A percentile compares a stretch with the other conserved stretches of the same genome.
Conservation (phyloP, 2,113 vertebrate species). For the Cololabis saira region DNA sequence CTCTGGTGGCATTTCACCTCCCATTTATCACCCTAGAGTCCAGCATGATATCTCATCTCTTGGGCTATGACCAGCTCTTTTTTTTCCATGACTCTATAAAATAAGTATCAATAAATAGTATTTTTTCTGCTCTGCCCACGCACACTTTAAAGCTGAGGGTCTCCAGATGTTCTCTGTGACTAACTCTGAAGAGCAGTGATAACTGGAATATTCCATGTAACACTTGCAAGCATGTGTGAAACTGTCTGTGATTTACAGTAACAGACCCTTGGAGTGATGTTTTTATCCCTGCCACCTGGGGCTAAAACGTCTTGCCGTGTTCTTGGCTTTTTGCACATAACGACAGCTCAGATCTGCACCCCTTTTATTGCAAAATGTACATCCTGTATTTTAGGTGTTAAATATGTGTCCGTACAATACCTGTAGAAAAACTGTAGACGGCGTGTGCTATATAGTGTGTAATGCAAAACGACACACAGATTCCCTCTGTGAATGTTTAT, state of each 20-base stretch:
- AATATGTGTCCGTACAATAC: constrained; percentile 8
- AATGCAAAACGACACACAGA: not conserved
- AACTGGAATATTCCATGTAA: constrained; percentile 62
- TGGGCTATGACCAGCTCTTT: constrained; percentile 23
- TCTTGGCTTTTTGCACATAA: constrained; percentile 11
- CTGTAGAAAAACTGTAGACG: not conserved
- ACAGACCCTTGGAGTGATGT: constrained; percentile 55
- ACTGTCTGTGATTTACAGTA: constrained; percentile 54
- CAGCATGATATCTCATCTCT: constrained; percentile 47
- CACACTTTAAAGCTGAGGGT: constrained; percentile 60
- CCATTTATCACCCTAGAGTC: constrained; percentile 43
- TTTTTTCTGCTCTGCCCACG: constrained; percentile 51
- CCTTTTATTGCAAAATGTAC: not conserved
- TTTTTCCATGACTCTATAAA: constrained; percentile 41
- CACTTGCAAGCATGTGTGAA: constrained; percentile 50
- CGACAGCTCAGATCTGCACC: constrained; percentile 6
- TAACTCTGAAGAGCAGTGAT: constrained; percentile 48
- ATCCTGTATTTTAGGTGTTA: not conserved
- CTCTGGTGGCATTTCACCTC: constrained; percentile 25
- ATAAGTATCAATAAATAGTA: constrained; percentile 61
- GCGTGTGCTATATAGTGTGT: not conserved
- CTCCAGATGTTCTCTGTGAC: constrained; percentile 73
- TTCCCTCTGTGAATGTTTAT: constrained; percentile 37
- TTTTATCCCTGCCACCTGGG: constrained; percentile 66
- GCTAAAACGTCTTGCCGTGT: constrained; percentile 16